phyloP scores from a whole-genome alignment of 2,797 vertebrate genomes.

The Galago senegalensis region DNA sequence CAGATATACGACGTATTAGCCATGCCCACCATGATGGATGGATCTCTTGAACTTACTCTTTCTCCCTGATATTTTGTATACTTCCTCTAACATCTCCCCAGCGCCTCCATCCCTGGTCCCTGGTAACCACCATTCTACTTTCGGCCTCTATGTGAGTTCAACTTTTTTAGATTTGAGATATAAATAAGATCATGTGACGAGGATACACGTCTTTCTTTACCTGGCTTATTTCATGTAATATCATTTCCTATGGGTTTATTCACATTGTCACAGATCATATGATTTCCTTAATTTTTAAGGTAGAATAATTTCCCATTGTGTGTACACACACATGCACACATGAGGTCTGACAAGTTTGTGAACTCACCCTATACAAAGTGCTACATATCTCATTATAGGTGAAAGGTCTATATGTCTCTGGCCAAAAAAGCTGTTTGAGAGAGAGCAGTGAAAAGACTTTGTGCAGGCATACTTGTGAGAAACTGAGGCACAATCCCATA shows the following conservation, averaged over 20 bases:
- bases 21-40: background rate
- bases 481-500: too few species aligned
- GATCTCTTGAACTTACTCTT: background rate
- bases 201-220: background rate
- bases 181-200: background rate
- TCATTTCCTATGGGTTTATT: background rate
- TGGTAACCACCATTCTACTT: background rate
- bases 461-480: too few species aligned
- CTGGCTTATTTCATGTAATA: background rate
- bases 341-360: too few species aligned
- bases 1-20: background rate
- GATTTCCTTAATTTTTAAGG: background rate
- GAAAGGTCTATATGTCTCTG: too few species aligned
- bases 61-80: background rate
- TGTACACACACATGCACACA: background rate
- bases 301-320: background rate
- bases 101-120: too few species aligned
- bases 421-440: too few species aligned
- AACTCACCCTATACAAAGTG: too few species aligned
- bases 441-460: too few species aligned
- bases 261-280: background rate
- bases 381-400: too few species aligned
- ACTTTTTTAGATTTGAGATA: background rate
- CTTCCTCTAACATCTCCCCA: background rate
- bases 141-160: background rate